Base-by-base conservation (phyloP, 2,888 invertebrate species). In the Marasmarcha lunaedactyla region DNA sequence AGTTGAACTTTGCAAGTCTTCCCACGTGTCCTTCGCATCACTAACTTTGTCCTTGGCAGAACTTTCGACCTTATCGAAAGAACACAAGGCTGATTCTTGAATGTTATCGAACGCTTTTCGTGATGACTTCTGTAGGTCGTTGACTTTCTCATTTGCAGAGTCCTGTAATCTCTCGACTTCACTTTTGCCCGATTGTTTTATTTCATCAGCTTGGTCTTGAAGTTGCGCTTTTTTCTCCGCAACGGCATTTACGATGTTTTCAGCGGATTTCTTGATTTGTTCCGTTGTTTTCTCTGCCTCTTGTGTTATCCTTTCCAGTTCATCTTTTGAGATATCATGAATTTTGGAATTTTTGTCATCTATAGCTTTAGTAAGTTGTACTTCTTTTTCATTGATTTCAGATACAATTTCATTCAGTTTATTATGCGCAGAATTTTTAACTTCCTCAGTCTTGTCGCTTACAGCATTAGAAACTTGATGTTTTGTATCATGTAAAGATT, bases 1-100 rank as follows among this genome's bases (percentile, higher is more conserved):
- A 9, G 78, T 65, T 9, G 77, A 74, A 50, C 76, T 78, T 42
- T 79, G 77, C 46, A 78, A 49, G 47, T 78, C 78, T 40, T 81
- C 79, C 71, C 73, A 79, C 2, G 64, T 66, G 41, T 77, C 70
- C 46, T 60, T 68, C 25, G 69, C 71, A 48, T 71, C 71, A 52
- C 51, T 62, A 55, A 69, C 59, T 65, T 63, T 76, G 48, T 76
- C 81, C 74, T 76, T 81, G 50, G 77, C 67, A 44, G 76, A 64
- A 67, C 74, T 73, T 79, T 81, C 79, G 70, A 79, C 44, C 48
- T 57, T 69, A 57, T 74, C 83, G 71, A 79, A 77, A 69, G 79
- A 52, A 63, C 74, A 69, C 59, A 79, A 78, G 71, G 79, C 55
- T 46, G 78, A 61, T 47, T 79, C 68, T 65, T 81, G 76, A 48